phyloP scores from a whole-genome alignment of 2,113 vertebrate species.

The Sorex araneus region DNA sequence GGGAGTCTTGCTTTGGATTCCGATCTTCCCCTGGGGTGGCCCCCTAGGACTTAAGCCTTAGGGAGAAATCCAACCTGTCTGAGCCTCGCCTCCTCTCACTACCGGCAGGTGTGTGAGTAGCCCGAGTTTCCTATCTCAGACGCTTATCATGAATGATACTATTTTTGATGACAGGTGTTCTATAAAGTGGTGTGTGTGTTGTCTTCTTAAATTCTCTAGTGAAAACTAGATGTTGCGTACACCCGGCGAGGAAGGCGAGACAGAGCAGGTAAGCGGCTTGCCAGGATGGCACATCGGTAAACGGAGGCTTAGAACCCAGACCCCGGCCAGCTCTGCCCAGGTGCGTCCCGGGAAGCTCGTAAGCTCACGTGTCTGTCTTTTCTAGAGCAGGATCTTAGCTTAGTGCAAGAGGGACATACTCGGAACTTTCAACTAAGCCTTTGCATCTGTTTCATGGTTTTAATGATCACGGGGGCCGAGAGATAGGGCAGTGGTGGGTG shows the following conservation, averaged over 20 bases:
- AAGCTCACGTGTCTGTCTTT: background rate
- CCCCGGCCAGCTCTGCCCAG: background rate
- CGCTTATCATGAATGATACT: background rate
- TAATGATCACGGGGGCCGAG: no score
- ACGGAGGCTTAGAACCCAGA: background rate
- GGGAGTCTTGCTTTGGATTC: constrained; percentile 3
- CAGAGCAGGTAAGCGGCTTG: background rate
- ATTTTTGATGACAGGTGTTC: background rate
- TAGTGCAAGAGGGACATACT: background rate
- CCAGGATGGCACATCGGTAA: background rate
- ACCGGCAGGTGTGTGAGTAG: background rate
- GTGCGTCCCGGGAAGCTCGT: background rate
- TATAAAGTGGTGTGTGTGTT: background rate
- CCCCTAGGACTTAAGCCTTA: background rate
- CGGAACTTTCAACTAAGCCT: constrained; percentile 48
- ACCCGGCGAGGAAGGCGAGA: no score
- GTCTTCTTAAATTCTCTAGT: background rate
- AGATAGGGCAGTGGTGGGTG: no score
- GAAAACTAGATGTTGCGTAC: no score
- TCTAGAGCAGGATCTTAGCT: background rate
- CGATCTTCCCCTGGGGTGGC: background rate
- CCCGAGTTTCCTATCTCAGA: constrained; percentile 1
- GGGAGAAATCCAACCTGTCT: background rate
- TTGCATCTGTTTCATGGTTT: constrained; percentile 46
- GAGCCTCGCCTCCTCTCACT: background rate